phyloP scores from a whole-genome alignment of 2,113 vertebrate genomes.

The Ariopsis seemanni region DNA sequence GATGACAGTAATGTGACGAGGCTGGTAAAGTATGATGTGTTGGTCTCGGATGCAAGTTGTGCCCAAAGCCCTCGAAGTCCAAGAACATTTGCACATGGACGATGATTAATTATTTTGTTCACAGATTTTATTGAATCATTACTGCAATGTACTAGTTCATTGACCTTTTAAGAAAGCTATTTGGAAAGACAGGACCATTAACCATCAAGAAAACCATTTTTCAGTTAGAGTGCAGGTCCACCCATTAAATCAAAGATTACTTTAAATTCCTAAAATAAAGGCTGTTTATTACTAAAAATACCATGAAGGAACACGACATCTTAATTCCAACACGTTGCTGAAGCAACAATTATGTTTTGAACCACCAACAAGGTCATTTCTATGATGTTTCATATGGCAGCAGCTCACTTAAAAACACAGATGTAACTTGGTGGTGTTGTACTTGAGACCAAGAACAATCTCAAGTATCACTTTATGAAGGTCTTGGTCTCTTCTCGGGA shows the following conservation, averaged over 20 bases:
- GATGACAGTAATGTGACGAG: not conserved
- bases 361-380: not conserved
- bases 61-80: not conserved
- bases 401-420: not conserved
- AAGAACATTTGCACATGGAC: not conserved
- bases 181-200: not conserved
- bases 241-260: not conserved
- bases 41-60: not conserved
- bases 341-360: not conserved
- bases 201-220: not conserved
- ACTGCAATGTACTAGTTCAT: not conserved
- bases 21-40: not conserved
- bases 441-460: too few relatives aligned
- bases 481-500: too few relatives aligned
- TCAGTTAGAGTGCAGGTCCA: not conserved
- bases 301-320: not conserved
- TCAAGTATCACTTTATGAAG: too few relatives aligned
- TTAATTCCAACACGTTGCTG: not conserved
- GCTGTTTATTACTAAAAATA: not conserved
- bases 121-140: not conserved
- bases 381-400: not conserved
- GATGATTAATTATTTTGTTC: not conserved
- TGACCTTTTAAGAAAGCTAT: not conserved
- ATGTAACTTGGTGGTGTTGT: too few relatives aligned
- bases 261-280: not conserved